phyloP scores from a whole-genome alignment of 2,797 vertebrate species.

The Pempheris klunzingeri region DNA sequence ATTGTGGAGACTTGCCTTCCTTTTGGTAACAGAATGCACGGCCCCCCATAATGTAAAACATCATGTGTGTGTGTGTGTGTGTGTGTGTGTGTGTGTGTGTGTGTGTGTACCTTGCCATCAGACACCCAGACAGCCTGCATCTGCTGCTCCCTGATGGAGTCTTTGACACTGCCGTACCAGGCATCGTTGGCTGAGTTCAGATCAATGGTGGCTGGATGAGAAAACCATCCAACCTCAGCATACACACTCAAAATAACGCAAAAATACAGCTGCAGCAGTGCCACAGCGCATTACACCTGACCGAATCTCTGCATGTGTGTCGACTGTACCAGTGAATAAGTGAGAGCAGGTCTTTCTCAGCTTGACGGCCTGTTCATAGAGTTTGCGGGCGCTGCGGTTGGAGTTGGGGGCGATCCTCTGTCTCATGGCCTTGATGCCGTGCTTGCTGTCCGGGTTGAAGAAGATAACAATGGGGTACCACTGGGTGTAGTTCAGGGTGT shows the following conservation, averaged over 20 bases:
- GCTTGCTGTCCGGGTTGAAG: conserved; percentile 93
- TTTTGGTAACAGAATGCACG: no score
- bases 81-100: conserved; percentile 9
- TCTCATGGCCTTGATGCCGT: conserved; percentile 93
- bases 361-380: conserved; percentile 93
- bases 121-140: conserved; percentile 94
- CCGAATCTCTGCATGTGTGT: not conserved
- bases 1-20: no score
- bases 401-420: conserved; percentile 89
- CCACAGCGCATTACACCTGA: not conserved
- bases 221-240: conserved; percentile 30
- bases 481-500: conserved; percentile 95
- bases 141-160: conserved; percentile 91
- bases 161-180: conserved; percentile 94
- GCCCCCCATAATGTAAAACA: no score
- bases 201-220: conserved; percentile 87
- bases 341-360: conserved; percentile 91
- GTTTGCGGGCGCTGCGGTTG: conserved; percentile 92
- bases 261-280: not conserved
- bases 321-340: conserved; percentile 88
- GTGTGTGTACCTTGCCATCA: conserved; percentile 90
- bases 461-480: conserved; percentile 97
- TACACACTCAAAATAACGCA: not conserved
- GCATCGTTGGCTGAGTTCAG: conserved; percentile 92
- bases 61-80: not conserved